These are phyloP conservation scores for Sinelater perroti DNA, from an alignment of 2,888 invertebrate genomes.

Conservation along the genomic window DNA sequence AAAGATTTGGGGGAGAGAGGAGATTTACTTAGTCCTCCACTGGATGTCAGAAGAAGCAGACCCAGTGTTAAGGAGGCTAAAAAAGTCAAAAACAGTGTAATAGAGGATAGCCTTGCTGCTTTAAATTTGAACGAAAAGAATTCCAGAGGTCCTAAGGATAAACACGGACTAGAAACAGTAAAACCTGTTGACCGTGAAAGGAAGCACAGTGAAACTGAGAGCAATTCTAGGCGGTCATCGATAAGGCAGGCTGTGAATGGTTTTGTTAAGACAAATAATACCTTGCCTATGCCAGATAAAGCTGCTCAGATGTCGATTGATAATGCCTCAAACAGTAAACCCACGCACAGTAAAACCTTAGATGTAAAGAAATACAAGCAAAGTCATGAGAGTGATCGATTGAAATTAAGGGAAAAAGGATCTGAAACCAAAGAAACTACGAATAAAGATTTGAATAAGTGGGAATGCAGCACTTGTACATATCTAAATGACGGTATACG, in stretches of 20 bases:
- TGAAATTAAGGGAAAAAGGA: conserved; percentile 31
- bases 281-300: conserved; percentile 23
- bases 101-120: conserved; percentile 67
- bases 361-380: conserved; percentile 41
- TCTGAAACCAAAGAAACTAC: conserved; percentile 3
- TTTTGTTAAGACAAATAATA: conserved; percentile 35
- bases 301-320: conserved; percentile 8
- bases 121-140: conserved; percentile 63
- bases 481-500: conserved; percentile 67
- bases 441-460: conserved; percentile 52
- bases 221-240: conserved; percentile 3
- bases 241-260: conserved; percentile 18
- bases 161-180: conserved; percentile 33
- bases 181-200: conserved; percentile 58
- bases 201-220: conserved; percentile 53
- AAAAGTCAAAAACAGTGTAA: conserved; percentile 64
- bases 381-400: conserved; percentile 40
- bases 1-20: conserved; percentile 73
- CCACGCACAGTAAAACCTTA: conserved; percentile 45
- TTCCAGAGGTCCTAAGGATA: conserved; percentile 62
- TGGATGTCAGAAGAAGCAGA: conserved; percentile 57
- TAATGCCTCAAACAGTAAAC: conserved; percentile 28
- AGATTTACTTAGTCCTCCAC: conserved; percentile 67
- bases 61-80: conserved; percentile 59
- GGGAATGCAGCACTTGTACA: conserved; percentile 79